Percentiles rank a stretch among this genome's conserved stretches.
These are phyloP conservation scores for Proterorhinus semilunaris DNA, from an alignment of 2,113 vertebrate genomes.

Conservation along the genomic window DNA sequence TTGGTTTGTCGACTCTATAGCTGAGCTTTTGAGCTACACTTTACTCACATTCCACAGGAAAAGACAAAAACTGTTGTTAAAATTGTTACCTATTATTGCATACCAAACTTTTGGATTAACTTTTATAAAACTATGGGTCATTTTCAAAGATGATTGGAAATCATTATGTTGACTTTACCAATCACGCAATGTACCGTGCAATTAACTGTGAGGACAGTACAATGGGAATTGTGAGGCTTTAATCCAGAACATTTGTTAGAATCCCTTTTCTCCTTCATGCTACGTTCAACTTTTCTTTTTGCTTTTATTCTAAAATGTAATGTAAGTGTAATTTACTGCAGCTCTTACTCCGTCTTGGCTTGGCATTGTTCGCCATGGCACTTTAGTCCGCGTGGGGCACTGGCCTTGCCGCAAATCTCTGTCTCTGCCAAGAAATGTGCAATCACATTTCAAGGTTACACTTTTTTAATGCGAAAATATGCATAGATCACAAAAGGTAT, in stretches of 20 bases:
- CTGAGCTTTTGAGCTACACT: too few species aligned
- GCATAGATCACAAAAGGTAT: not conserved
- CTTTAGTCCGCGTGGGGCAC: constrained; percentile 15
- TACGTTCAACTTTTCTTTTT: constrained; percentile 17
- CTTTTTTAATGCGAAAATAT: not conserved
- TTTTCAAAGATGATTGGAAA: too few species aligned
- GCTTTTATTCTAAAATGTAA: constrained; percentile 11
- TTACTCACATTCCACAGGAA: too few species aligned
- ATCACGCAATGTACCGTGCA: constrained; percentile 13
- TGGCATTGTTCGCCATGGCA: constrained; percentile 46
- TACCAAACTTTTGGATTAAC: too few species aligned
- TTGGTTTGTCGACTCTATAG: too few species aligned
- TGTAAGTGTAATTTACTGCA: constrained; percentile 7
- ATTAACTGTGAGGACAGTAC: constrained; percentile 15
- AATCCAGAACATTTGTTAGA: constrained; percentile 26
- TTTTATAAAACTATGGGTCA: too few species aligned
- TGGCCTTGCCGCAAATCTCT: constrained; percentile 4
- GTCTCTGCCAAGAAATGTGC: not conserved
- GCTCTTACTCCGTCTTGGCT: constrained; percentile 8
- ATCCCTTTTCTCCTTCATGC: constrained; percentile 6
- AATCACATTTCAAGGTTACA: constrained; percentile 22
- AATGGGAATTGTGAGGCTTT: constrained; percentile 1
- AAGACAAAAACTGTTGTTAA: too few species aligned
- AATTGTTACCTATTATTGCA: too few species aligned
- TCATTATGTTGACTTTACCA: constrained; percentile 31